phyloP scores from a whole-genome alignment of 23 tunicate species.

The Ascidia mentula region DNA sequence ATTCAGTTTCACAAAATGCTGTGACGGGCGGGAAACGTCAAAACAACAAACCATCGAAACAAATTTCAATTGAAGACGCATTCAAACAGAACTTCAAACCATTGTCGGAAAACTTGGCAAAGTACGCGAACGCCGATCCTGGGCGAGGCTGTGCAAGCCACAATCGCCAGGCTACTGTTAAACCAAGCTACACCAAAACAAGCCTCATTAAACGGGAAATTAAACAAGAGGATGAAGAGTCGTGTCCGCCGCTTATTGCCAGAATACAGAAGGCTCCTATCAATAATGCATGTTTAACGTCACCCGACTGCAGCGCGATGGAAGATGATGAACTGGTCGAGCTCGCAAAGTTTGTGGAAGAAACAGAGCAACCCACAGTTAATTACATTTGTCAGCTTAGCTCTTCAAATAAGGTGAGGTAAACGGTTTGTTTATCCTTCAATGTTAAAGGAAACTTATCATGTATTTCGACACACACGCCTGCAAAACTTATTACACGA shows the following conservation, averaged over 20 bases:
- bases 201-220: background rate
- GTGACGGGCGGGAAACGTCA: too few relatives aligned
- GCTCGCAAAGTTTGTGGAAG: background rate
- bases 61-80: slow-evolving; percentile 40
- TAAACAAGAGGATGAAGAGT: background rate
- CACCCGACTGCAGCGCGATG: background rate
- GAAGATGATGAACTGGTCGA: background rate
- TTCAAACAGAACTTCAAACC: slow-evolving; percentile 46
- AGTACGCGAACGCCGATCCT: background rate
- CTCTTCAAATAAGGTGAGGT: background rate
- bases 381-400: background rate
- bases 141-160: background rate
- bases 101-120: background rate
- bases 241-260: background rate
- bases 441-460: too few relatives aligned
- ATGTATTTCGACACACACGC: too few relatives aligned
- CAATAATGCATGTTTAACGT: background rate
- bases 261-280: background rate
- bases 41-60: slow-evolving; percentile 38
- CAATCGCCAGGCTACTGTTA: background rate
- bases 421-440: too few relatives aligned
- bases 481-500: too few relatives aligned
- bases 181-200: background rate
- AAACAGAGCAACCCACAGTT: background rate
- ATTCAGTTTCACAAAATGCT: too few relatives aligned